phyloP scores from a whole-genome alignment of 2,797 vertebrate species.

The Pangasius larnaudii region DNA sequence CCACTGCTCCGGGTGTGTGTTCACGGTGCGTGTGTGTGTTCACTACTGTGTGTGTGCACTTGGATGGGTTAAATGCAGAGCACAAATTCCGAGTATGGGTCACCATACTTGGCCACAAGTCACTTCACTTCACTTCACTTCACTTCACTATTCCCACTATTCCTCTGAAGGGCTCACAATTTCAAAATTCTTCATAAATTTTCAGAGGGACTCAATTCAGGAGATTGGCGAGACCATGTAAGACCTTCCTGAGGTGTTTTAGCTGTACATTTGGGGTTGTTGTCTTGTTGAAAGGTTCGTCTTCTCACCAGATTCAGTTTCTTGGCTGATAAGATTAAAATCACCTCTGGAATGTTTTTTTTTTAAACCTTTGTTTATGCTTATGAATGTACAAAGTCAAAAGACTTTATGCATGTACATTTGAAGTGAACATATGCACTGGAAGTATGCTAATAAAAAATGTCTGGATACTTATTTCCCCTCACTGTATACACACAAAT shows the following conservation, averaged over 20 bases:
- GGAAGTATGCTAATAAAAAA: background rate
- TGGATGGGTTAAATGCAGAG: too few species aligned
- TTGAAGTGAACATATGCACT: background rate
- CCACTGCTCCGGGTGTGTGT: too few species aligned
- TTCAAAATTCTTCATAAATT: background rate
- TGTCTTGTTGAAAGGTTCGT: background rate
- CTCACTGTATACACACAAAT: background rate
- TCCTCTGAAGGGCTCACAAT: background rate
- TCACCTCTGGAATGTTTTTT: background rate
- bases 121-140: too few species aligned
- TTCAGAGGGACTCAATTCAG: background rate
- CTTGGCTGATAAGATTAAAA: background rate
- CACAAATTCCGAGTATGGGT: too few species aligned
- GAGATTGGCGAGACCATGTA: background rate
- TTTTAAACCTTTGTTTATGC: too few species aligned
- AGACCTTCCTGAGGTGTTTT: background rate
- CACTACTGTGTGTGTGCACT: too few species aligned
- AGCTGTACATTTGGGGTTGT: background rate
- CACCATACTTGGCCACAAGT: too few species aligned
- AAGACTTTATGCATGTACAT: background rate
- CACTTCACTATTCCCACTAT: background rate
- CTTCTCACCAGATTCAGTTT: background rate
- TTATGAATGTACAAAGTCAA: background rate
- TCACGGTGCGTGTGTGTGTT: too few species aligned
- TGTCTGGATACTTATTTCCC: background rate